A percentile compares a stretch with the other conserved stretches of the same genome.
phyloP scores from a whole-genome alignment of 2,113 vertebrate species.

The Ranitomeya imitator region DNA sequence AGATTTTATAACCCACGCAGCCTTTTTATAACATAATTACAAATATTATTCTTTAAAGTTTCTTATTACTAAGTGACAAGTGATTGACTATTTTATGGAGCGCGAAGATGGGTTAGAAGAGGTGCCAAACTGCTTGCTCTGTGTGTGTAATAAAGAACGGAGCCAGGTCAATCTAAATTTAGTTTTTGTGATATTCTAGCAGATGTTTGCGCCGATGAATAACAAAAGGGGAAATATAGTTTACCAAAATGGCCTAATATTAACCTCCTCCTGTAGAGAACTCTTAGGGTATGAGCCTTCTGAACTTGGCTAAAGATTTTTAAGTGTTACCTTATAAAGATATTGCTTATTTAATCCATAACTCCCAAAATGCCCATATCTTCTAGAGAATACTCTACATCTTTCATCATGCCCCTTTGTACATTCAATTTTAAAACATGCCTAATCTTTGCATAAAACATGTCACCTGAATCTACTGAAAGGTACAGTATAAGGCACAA shows the following conservation, averaged over 20 bases:
- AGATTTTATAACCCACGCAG: constrained; percentile 52
- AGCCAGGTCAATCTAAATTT: constrained; percentile 36
- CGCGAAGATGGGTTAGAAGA: constrained; percentile 12
- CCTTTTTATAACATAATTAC: constrained; percentile 47
- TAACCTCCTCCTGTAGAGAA: background rate
- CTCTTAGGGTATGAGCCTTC: background rate
- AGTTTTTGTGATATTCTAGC: constrained; percentile 33
- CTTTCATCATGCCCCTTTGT: background rate
- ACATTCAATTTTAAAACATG: background rate
- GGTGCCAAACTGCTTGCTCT: constrained; percentile 19
- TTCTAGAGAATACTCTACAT: background rate
- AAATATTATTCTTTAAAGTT: constrained; percentile 51
- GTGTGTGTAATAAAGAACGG: constrained; percentile 31
- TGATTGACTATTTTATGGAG: constrained; percentile 41
- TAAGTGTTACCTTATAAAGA: background rate
- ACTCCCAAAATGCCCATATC: background rate
- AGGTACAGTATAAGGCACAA: background rate
- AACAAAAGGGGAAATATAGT: constrained; percentile 11
- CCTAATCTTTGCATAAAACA: background rate
- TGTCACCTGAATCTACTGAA: background rate
- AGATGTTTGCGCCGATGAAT: constrained; percentile 1
- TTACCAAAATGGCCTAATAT: background rate
- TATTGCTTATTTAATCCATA: background rate
- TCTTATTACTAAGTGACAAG: constrained; percentile 56
- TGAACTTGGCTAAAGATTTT: background rate